A percentile compares a stretch with the other conserved stretches of the same genome.
phyloP scores from a whole-genome alignment of 30 jellyfish, hydroid and myxozoan genomes.

The Aurelia aurita complex sp. Pacific region DNA sequence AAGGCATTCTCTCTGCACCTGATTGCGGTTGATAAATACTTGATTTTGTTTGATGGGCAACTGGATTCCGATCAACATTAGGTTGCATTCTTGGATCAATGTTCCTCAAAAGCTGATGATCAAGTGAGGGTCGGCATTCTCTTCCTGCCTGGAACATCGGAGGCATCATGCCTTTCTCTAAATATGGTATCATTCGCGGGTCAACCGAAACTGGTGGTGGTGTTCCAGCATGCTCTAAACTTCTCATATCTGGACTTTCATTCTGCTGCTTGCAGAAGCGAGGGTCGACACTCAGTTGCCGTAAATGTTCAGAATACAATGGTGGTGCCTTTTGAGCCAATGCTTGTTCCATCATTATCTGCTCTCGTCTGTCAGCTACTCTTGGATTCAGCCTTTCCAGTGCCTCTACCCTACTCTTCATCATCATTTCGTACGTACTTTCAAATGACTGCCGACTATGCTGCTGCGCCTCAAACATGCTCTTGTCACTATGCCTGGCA shows the following conservation, averaged over 20 bases:
- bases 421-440: neutral
- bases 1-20: neutral
- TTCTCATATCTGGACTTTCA: neutral
- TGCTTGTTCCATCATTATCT: conserved; percentile 6
- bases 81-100: conserved; percentile 34
- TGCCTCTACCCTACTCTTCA: neutral
- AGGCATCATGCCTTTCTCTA: neutral
- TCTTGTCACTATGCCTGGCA: neutral
- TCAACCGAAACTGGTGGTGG: conserved; percentile 11
- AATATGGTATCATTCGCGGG: conserved; percentile 12
- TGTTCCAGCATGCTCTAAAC: neutral
- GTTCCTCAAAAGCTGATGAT: conserved; percentile 20
- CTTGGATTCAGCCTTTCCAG: conserved; percentile 11
- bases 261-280: conserved; percentile 1
- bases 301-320: neutral
- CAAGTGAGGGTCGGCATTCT: conserved; percentile 22
- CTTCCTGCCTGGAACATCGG: conserved; percentile 19
- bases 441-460: neutral
- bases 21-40: neutral
- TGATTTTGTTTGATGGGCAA: neutral
- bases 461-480: conserved; percentile 9
- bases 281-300: conserved; percentile 11
- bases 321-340: neutral
- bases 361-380: conserved; percentile 21
- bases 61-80: neutral